Base-by-base conservation (phyloP, 1,140 invertebrate species). In the Pseudomyrmex flavicornis region DNA sequence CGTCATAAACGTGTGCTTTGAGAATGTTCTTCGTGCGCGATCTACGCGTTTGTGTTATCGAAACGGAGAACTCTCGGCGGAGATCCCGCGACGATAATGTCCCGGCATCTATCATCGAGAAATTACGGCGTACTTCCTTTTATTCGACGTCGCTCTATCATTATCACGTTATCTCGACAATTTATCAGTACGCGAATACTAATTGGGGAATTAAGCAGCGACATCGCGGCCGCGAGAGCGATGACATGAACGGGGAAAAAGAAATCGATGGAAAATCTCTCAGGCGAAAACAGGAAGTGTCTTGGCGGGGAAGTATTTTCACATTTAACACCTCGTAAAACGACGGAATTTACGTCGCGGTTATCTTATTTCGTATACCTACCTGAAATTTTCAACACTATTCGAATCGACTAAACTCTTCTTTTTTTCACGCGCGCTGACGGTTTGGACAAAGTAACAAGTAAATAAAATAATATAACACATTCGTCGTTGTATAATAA, bases 81-180 rank as follows among this genome's bases (percentile, higher is more conserved):
- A 75, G 79, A 73, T 82, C 17, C 61, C 66, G 73, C 65, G 68
- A 77, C 61, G 82, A 86, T 87, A 69, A 66, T 79, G 54, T 50
- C 54, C 35, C 68, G 54, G 44, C 76, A 80, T 80, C 66, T 84
- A 79, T 87, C 73, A 69, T 48, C 46, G 85, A 74, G 80, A 79
- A 87, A 84, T 87, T 86, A 83, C 68, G 79, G 22, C 54, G 65
- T 22, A 54, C 65, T 87, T 77, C 68, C 70, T 87, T 74, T 80
- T 52, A 68, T 70, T 66, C 75, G 72, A 73, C 83, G 26, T 85
- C 82, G 62, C 75, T 61, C 87, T 74, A 73, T 88, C 85, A 84
- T 88, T 88, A 88, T 88, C 87, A 54, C 58, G 75, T 87, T 84
- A 88, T 87, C 87, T 82, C 56, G 59, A 52, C 62, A 85, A 88